Conservation (phyloP, 2,888 invertebrate genomes). For the Agapostemon virescens region DNA sequence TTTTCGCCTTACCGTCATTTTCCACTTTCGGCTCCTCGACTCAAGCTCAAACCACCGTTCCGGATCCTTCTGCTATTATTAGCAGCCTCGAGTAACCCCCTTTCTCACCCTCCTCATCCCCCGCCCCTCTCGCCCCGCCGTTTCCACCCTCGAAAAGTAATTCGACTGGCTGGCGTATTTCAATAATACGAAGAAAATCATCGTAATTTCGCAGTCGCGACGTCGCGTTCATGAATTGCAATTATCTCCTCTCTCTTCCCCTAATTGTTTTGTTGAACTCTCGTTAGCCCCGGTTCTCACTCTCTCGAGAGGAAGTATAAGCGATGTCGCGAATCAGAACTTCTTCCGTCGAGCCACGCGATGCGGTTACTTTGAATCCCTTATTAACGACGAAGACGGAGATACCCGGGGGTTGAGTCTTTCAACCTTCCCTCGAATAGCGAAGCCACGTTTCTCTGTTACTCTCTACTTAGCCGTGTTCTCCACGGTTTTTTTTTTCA, state of each 20-base stretch:
- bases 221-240: constrained; percentile 48
- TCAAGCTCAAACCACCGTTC: constrained; percentile 43
- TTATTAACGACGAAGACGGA: not conserved
- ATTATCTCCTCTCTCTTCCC: constrained; percentile 24
- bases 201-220: constrained; percentile 48
- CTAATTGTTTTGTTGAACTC: constrained; percentile 49
- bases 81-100: constrained; percentile 28
- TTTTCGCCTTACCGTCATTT: constrained; percentile 31
- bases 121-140: not conserved
- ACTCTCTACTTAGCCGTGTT: not conserved
- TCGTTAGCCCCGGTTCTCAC: constrained; percentile 28
- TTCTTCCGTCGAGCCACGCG: constrained; percentile 7
- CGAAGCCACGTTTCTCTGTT: not conserved
- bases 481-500: not conserved
- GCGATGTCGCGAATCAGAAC: constrained; percentile 19
- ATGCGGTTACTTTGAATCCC: constrained; percentile 10
- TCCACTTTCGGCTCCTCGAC: constrained; percentile 48
- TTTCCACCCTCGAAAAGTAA: constrained; percentile 43
- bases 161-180: constrained; percentile 47
- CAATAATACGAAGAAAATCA: constrained; percentile 53
- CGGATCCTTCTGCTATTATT: constrained; percentile 49
- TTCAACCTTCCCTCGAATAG: not conserved
- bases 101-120: constrained; percentile 1
- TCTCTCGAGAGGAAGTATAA: not conserved
- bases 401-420: not conserved